Base-by-base conservation (phyloP, 2,888 invertebrate species). In the Cotesia congregata region DNA sequence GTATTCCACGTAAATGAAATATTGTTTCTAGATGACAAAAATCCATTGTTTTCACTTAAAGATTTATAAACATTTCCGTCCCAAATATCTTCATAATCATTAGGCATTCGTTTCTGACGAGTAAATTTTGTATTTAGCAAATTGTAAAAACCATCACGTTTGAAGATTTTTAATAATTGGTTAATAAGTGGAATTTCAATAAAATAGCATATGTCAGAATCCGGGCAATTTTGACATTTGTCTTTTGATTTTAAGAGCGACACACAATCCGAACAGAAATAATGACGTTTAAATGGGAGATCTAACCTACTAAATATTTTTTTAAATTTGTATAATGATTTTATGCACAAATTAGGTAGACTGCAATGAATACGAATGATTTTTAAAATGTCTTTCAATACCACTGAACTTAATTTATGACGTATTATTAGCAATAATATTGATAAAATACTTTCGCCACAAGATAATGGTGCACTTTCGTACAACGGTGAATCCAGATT, bases 81-180 rank as follows among this genome's bases (percentile, higher is more conserved):
- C 41, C 77, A 79, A 12, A 80, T 78, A 61, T 82, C 80, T 65
- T 81, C 78, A 15, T 68, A 76, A 77, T 79, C 77, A 7, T 60
- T 20, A 62, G 50, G 7, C 64, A 78, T 80, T 41, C 67, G n/a
- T 60, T 78, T 61, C 62, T 72, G 38, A 76, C 77, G 17, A 78
- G 76, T 20, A 59, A 17, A 17, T 17, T 1, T 17, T 1, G 17
- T 41, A 7, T 74, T 67, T 20, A 80, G 39, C 2, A 50, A 15
- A 5, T 74, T 67, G 1, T 30, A 6, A 67, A 82, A 82, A 7
- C 73, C 78, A 6, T 64, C 72, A 6, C 78, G 71, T 20, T 69
- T 65, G n/a, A 73, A 80, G 1, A 82, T 40, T 9, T 40, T 71
- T 75, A 76, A 6, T 7, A 80, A 39, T 65, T 81, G 81, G 15